phyloP scores from a whole-genome alignment of 2,797 vertebrate genomes.

The Crocidura indochinensis region DNA sequence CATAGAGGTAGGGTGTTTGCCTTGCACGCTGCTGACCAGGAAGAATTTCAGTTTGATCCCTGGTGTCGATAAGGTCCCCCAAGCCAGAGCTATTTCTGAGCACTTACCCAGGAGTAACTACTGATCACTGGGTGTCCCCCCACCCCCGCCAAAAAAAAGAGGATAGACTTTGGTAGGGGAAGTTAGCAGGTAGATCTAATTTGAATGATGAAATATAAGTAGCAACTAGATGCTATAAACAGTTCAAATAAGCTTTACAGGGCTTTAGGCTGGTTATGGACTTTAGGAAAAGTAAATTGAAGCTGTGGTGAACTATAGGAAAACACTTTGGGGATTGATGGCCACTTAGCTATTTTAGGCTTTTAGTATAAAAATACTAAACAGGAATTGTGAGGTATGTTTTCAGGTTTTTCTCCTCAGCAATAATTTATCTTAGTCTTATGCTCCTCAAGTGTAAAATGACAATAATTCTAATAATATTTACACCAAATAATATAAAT shows the following conservation, averaged over 20 bases:
- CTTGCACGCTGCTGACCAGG: too few species aligned
- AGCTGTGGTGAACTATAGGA: too few species aligned
- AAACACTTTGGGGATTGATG: too few species aligned
- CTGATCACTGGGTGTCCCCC: too few species aligned
- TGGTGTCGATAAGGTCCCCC: too few species aligned
- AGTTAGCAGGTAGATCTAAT: not conserved
- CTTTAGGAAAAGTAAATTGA: too few species aligned
- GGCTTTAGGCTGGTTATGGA: not conserved
- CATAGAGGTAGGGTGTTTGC: too few species aligned
- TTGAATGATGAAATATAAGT: not conserved
- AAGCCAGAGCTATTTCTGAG: too few species aligned
- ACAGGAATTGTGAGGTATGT: not conserved
- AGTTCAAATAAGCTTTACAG: not conserved
- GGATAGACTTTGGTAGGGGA: not conserved
- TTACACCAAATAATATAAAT: not conserved
- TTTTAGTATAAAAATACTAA: not conserved
- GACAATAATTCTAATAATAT: not conserved
- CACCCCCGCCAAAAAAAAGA: too few species aligned
- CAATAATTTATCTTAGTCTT: constrained; percentile 22
- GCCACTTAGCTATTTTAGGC: too few species aligned
- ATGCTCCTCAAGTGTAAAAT: not conserved
- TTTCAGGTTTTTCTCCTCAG: not conserved
- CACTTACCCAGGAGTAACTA: too few species aligned
- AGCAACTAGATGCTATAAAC: not conserved
- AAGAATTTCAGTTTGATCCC: too few species aligned